Conservation (phyloP, 1,140 invertebrate genomes). For the Harpegnathos saltator region DNA sequence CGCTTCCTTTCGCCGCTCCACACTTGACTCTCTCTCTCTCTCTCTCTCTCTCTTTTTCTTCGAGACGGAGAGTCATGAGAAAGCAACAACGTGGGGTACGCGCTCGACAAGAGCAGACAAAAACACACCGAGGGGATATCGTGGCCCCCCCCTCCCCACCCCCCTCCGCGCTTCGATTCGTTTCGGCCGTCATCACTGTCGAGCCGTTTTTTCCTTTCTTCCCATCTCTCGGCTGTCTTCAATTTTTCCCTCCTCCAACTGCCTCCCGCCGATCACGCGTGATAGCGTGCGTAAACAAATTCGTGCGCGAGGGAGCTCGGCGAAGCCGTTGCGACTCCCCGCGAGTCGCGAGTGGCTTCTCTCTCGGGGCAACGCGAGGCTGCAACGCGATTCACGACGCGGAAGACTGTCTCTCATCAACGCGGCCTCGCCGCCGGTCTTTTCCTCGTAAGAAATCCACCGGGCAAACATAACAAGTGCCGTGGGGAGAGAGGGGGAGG, state of each 20-base stretch:
- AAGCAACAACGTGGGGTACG: neutral
- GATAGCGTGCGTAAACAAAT: conserved; percentile 15
- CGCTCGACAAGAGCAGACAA: conserved; percentile 27
- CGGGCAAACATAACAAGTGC: conserved; percentile 37
- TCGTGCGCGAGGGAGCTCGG: conserved; percentile 45
- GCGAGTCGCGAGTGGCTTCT: conserved; percentile 13
- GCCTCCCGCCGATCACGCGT: neutral
- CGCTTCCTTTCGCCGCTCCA: no score
- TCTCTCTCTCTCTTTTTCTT: no score
- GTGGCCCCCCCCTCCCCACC: neutral
- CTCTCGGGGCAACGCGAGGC: neutral
- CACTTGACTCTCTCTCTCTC: no score
- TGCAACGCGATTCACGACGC: conserved; percentile 2
- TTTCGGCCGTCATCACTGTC: conserved; percentile 48
- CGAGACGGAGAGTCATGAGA: conserved; percentile 35
- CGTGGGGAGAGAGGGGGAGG: conserved; percentile 17
- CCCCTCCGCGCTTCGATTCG: conserved; percentile 16
- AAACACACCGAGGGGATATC: conserved; percentile 47
- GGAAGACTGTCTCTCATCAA: conserved; percentile 14
- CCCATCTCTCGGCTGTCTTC: conserved; percentile 16
- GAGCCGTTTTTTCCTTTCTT: conserved; percentile 30
- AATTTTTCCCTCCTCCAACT: neutral
- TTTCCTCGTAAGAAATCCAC: neutral
- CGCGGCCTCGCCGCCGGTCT: conserved; percentile 28
- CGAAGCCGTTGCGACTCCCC: conserved; percentile 37